Conservation (phyloP, 2,797 vertebrate species). For the Naso thynnoides region DNA sequence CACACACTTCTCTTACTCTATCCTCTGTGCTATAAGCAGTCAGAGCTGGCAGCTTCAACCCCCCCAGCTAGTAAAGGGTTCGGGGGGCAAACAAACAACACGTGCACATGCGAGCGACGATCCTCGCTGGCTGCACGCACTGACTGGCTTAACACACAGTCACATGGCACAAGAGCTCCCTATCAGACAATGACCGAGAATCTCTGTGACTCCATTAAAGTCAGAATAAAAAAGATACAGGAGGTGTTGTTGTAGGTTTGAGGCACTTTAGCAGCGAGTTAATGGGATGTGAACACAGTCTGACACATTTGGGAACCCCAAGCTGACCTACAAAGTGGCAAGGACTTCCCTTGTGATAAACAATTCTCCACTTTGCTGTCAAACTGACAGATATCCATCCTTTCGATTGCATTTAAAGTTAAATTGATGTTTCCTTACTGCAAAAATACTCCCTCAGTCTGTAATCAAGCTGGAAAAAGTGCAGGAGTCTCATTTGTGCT, state of each 20-base stretch:
- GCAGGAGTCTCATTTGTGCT: not conserved
- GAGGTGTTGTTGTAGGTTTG: constrained; percentile 28
- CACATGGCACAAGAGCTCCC: constrained; percentile 31
- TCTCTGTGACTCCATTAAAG: not conserved
- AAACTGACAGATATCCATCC: not conserved
- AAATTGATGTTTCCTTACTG: constrained; percentile 11
- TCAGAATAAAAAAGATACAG: constrained; percentile 4
- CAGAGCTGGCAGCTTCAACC: constrained; percentile 53
- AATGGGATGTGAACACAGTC: constrained; percentile 51
- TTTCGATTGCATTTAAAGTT: constrained; percentile 24
- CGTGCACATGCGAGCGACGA: constrained; percentile 32
- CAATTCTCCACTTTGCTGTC: constrained; percentile 28
- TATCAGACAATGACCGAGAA: constrained; percentile 18
- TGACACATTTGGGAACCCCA: constrained; percentile 36
- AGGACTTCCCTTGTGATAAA: constrained; percentile 34
- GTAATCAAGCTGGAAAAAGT: not conserved
- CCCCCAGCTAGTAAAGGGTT: constrained; percentile 41
- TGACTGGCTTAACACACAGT: constrained; percentile 18
- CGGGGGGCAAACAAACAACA: constrained; percentile 47
- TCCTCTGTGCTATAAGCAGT: constrained; percentile 21
- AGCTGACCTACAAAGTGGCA: constrained; percentile 45
- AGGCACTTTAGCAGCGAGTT: constrained; percentile 24
- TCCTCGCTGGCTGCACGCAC: constrained; percentile 18
- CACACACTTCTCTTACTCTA: constrained; percentile 20
- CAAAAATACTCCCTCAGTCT: not conserved